Conservation (phyloP, 1,140 invertebrate species). For the Psix sp. region DNA sequence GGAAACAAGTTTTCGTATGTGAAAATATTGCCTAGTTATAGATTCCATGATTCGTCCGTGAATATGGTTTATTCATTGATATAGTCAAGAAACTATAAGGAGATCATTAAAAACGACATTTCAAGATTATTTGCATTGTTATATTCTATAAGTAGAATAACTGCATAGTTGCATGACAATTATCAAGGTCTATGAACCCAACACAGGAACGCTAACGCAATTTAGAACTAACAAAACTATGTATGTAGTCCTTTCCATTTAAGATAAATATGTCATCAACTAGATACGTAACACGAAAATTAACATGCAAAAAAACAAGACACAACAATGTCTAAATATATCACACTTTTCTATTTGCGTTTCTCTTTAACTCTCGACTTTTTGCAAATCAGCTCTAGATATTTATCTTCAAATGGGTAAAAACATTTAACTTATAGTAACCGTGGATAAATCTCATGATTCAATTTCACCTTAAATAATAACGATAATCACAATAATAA, state of each 20-base stretch:
- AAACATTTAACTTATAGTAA: no score
- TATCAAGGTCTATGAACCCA: slow-evolving; percentile 35
- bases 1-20: no score
- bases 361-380: no score
- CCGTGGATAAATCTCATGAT: no score
- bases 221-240: slow-evolving; percentile 39
- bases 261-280: slow-evolving; percentile 32
- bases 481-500: no score
- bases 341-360: slow-evolving; percentile 7
- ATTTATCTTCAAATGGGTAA: no score
- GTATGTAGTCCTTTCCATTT: slow-evolving; percentile 36
- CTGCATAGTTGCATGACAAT: slow-evolving; percentile 36
- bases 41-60: no score
- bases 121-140: slow-evolving; percentile 12
- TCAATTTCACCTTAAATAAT: no score
- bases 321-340: slow-evolving; percentile 18
- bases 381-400: no score
- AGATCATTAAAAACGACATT: neutral
- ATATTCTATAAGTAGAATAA: slow-evolving; percentile 23
- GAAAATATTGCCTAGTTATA: no score
- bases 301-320: slow-evolving; percentile 15
- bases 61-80: no score
- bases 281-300: slow-evolving; percentile 9
- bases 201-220: slow-evolving; percentile 21
- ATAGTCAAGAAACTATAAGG: no score